Conservation (phyloP, 2,888 invertebrate species). For the Ormyrus labotus region DNA sequence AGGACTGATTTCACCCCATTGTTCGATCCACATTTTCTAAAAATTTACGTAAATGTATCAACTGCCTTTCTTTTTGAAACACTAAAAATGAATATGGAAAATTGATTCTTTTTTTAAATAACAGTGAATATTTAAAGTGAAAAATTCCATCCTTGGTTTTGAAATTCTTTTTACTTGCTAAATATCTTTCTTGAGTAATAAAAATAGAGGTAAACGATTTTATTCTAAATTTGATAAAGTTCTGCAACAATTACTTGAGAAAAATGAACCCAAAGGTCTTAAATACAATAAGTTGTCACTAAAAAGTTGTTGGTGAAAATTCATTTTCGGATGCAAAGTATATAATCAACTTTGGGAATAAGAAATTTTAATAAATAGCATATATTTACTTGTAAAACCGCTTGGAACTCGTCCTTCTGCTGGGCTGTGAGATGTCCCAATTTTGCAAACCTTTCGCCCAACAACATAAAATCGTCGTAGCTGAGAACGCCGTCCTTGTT, state of each 20-base stretch:
- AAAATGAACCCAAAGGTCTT: too few species aligned
- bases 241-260: too few species aligned
- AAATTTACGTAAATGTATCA: conserved; percentile 58
- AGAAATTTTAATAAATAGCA: background rate
- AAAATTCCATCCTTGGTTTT: too few species aligned
- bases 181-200: background rate
- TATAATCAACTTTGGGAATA: too few species aligned
- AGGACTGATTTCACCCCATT: conserved; percentile 88
- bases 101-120: conserved; percentile 9
- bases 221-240: too few species aligned
- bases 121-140: background rate
- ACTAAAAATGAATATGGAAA: too few species aligned
- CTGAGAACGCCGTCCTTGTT: conserved; percentile 92
- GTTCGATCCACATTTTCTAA: conserved; percentile 87
- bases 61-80: too few species aligned
- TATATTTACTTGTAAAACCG: conserved; percentile 81
- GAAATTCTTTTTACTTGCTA: background rate
- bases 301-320: too few species aligned
- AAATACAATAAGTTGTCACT: too few species aligned
- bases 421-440: conserved; percentile 84
- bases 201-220: too few species aligned
- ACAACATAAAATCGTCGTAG: conserved; percentile 86
- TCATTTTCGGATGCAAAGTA: too few species aligned
- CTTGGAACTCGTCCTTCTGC: conserved; percentile 83
- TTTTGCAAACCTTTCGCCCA: conserved; percentile 85